Conservation (phyloP, 2,113 vertebrate species). For the Chaetodon auriga region DNA sequence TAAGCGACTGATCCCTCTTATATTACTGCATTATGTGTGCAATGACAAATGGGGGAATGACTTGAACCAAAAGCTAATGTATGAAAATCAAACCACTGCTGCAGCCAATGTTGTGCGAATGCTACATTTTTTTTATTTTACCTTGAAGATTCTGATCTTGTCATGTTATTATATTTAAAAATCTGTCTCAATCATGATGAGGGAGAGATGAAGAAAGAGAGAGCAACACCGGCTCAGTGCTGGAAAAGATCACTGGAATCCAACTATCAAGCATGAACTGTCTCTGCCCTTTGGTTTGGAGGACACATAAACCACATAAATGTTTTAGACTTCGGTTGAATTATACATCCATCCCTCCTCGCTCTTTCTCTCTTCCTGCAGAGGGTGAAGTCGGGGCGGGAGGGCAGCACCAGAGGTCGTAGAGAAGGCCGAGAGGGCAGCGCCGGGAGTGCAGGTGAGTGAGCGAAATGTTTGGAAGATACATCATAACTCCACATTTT, state of each 20-base stretch:
- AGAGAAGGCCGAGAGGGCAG: constrained; percentile 86
- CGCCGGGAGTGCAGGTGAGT: constrained; percentile 88
- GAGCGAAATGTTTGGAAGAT: not conserved
- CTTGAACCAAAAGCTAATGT: not conserved
- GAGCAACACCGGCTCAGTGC: not conserved
- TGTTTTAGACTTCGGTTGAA: not conserved
- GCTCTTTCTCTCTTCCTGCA: constrained; percentile 62
- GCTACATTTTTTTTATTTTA: not conserved
- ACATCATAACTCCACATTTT: not conserved
- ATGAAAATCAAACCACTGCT: not conserved
- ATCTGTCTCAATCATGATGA: not conserved
- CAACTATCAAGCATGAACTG: not conserved
- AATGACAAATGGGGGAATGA: not conserved
- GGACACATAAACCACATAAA: not conserved
- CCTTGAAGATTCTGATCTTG: not conserved
- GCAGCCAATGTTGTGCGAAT: not conserved
- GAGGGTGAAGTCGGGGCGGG: constrained; percentile 92
- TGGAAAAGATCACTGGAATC: not conserved
- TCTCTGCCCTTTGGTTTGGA: not conserved
- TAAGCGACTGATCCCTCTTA: not conserved
- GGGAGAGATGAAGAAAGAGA: not conserved
- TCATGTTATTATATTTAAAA: not conserved
- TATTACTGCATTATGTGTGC: not conserved
- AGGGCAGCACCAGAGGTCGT: constrained; percentile 87
- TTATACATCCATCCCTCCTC: not conserved